Conservation (phyloP, 2,113 vertebrate species). For the Neolamprologus modestus region DNA sequence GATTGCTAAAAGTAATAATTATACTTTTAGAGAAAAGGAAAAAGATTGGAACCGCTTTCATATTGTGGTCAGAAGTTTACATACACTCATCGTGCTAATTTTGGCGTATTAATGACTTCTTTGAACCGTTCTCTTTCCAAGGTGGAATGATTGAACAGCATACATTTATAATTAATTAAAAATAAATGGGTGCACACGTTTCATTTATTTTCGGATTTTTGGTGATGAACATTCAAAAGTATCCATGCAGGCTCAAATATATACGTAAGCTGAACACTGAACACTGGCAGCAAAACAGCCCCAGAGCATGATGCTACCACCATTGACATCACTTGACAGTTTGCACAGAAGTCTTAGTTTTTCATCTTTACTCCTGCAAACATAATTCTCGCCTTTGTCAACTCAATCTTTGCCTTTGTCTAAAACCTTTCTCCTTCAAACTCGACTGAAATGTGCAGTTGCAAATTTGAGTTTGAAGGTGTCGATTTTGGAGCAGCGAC, state of each 20-base stretch:
- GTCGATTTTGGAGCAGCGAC: neutral
- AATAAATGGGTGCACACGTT: neutral
- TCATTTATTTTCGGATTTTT: neutral
- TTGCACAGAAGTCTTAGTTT: neutral
- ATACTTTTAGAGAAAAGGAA: neutral
- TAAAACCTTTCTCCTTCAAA: neutral
- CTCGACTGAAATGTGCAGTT: neutral
- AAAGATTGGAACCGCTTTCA: neutral
- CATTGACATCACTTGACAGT: neutral
- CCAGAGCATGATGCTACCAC: neutral
- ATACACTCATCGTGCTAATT: neutral
- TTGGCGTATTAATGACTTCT: neutral
- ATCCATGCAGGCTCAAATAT: neutral
- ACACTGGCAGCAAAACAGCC: neutral
- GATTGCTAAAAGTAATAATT: neutral
- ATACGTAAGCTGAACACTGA: neutral
- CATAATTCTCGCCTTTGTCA: neutral
- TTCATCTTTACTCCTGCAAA: neutral
- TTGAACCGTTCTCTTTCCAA: neutral
- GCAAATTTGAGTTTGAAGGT: neutral
- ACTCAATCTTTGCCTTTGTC: neutral
- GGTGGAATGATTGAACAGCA: neutral
- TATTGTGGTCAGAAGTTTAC: neutral
- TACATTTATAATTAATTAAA: neutral
- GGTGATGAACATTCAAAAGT: neutral